Percentiles rank a stretch among this genome's conserved stretches.
phyloP scores from a whole-genome alignment of 1,140 invertebrate genomes.

The Caenorhabditis elegans region DNA sequence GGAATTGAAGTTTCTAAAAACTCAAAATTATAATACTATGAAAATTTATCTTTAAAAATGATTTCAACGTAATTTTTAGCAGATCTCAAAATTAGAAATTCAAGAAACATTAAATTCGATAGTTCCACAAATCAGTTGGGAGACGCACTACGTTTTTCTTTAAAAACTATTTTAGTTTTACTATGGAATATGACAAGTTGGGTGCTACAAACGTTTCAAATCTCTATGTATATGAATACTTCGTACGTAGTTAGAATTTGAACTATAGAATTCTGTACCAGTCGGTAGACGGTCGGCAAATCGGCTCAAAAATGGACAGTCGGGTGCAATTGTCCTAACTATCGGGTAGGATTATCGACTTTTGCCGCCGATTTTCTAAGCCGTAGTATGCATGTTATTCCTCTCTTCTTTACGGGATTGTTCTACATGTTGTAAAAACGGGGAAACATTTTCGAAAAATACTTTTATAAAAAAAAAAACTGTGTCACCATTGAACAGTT shows the following conservation, averaged over 20 bases:
- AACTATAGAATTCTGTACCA: not conserved
- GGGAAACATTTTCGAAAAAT: not conserved
- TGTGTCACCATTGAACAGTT: not conserved
- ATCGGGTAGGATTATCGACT: constrained; percentile 12
- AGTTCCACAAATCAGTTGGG: no score
- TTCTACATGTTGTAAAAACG: not conserved
- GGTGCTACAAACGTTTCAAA: no score
- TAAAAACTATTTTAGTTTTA: no score
- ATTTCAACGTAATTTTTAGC: no score
- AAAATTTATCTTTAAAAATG: no score
- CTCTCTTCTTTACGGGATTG: not conserved
- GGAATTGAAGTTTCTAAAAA: no score
- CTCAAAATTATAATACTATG: no score
- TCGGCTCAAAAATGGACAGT: constrained; percentile 29
- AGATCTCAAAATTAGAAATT: no score
- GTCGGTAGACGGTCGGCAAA: not conserved
- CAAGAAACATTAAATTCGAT: no score
- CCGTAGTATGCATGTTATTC: not conserved
- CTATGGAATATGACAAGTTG: no score
- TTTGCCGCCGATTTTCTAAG: constrained; percentile 11
- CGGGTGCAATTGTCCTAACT: not conserved
- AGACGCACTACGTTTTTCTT: no score
- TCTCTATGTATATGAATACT: no score
- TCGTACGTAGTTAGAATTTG: constrained; percentile 23
- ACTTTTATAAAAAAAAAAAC: not conserved